Evolutionary conservation across 2,797 vertebrate genomes (phyloP).

Genomic region (Chrysocyon brachyurus): DNA sequence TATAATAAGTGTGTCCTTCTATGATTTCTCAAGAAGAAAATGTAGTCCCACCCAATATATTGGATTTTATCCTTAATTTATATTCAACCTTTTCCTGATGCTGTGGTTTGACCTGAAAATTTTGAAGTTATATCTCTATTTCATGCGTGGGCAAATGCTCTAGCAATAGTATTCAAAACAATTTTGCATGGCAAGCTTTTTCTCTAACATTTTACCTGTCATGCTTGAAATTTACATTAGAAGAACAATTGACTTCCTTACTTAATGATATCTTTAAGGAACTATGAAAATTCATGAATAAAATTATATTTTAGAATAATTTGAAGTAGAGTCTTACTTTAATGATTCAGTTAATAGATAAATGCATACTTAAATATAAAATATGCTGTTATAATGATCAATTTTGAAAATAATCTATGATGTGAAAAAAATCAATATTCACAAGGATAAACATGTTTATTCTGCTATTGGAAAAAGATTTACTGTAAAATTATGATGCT

Average conservation of each 20-base stretch:
- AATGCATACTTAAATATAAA: not conserved
- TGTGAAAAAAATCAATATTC: not conserved
- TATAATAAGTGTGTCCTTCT: slow-evolving; percentile 1
- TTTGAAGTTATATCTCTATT: slow-evolving; percentile 31
- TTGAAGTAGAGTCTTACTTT: not conserved
- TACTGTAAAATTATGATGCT: not conserved
- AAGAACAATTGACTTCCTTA: slow-evolving; percentile 2
- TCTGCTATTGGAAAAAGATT: not conserved
- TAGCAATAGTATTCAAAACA: slow-evolving; percentile 35
- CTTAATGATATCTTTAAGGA: slow-evolving; percentile 44
- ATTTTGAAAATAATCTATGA: not conserved
- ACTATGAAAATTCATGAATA: not conserved
- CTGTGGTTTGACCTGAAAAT: not conserved
- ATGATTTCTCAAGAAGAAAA: slow-evolving; percentile 58
- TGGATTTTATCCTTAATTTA: slow-evolving; percentile 49
- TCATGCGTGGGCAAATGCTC: not conserved
- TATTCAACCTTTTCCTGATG: slow-evolving; percentile 48
- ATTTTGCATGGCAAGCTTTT: slow-evolving; percentile 3
- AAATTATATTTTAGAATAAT: slow-evolving; percentile 55
- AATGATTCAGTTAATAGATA: not conserved
- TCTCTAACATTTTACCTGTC: not conserved
- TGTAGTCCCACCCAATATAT: not conserved
- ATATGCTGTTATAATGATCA: not conserved
- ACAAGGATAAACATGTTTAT: not conserved
- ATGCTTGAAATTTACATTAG: slow-evolving; percentile 65